Conservation (phyloP, 2,797 vertebrate genomes). For the Clamator glandarius region DNA sequence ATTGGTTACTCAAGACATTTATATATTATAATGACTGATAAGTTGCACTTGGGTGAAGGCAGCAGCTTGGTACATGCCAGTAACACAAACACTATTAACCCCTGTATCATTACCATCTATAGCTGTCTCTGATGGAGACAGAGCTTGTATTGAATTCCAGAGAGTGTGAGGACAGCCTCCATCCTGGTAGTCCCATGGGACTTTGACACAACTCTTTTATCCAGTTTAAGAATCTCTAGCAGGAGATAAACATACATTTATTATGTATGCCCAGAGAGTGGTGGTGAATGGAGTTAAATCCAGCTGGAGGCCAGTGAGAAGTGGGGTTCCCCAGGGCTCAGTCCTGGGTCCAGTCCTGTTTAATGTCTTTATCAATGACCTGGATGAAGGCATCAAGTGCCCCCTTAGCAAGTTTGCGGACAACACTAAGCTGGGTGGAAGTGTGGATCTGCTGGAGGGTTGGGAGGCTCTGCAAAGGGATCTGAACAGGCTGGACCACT, state of each 20-base stretch:
- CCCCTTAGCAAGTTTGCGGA: no score
- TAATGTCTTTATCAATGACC: no score
- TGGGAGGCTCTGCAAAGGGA: no score
- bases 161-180: not conserved
- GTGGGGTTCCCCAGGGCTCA: no score
- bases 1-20: not conserved
- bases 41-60: not conserved
- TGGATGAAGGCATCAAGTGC: no score
- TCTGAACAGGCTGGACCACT: no score
- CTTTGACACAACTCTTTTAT: not conserved
- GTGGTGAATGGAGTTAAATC: no score
- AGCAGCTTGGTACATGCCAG: not conserved
- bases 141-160: not conserved
- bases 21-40: not conserved
- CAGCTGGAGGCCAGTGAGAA: no score
- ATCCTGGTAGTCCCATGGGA: not conserved
- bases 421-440: no score
- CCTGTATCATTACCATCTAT: not conserved
- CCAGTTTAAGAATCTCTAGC: not conserved
- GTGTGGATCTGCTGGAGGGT: no score
- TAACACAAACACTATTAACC: not conserved
- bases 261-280: no score
- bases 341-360: no score
- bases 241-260: not conserved
- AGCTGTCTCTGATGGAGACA: not conserved